Evolutionary conservation across 2,113 vertebrate genomes (phyloP).

Genomic region (Anas platyrhynchos): DNA sequence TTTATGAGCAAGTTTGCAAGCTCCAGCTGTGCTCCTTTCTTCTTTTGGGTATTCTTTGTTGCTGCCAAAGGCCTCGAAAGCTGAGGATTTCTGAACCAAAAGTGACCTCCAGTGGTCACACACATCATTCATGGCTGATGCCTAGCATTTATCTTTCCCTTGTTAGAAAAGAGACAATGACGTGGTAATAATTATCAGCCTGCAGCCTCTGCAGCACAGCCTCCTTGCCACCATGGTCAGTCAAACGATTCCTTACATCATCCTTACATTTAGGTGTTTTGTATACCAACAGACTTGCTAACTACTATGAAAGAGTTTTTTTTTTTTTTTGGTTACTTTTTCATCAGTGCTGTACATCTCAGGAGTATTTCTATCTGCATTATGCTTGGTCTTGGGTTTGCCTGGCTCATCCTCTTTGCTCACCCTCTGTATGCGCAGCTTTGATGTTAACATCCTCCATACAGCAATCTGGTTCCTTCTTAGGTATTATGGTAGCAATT

Average conservation of each 20-base stretch:
- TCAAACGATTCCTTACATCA: background rate
- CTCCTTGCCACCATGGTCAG: background rate
- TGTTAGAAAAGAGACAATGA: background rate
- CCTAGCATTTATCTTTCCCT: background rate
- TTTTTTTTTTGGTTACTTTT: background rate
- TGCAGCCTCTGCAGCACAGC: background rate
- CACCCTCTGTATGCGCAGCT: fast-evolving
- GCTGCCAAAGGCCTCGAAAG: background rate
- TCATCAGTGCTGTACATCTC: background rate
- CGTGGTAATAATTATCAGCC: background rate
- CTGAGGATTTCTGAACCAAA: slow-evolving; percentile 21
- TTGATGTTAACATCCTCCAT: background rate
- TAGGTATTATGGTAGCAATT: background rate
- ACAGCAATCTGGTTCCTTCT: background rate
- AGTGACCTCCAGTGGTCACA: slow-evolving; percentile 63
- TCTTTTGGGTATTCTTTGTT: background rate
- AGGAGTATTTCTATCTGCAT: background rate
- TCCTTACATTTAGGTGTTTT: background rate
- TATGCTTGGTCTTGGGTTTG: background rate
- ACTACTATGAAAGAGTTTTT: background rate
- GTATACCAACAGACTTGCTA: background rate
- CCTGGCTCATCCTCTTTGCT: background rate
- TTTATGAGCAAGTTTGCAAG: background rate
- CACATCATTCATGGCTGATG: background rate
- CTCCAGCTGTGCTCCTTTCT: background rate